Conservation (phyloP, 1,140 invertebrate species). For the Drosophila asahinai region DNA sequence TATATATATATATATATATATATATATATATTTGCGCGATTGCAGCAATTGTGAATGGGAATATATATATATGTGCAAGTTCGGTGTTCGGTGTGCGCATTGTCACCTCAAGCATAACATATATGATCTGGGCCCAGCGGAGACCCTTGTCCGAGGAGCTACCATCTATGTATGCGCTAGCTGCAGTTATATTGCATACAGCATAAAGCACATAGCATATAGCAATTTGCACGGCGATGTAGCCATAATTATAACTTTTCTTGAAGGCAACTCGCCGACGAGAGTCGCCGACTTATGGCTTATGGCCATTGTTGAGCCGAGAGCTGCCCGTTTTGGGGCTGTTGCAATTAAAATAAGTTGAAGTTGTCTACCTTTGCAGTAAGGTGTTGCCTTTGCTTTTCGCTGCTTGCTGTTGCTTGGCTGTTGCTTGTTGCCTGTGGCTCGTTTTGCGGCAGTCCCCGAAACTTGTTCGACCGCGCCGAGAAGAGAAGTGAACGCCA, state of each 20-base stretch:
- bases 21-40: neutral
- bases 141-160: constrained; percentile 36
- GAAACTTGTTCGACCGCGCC: constrained; percentile 66
- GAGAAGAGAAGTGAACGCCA: constrained; percentile 64
- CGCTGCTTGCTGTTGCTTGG: constrained; percentile 9
- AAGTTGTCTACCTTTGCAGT: constrained; percentile 81
- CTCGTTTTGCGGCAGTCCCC: constrained; percentile 40
- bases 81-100: constrained; percentile 44
- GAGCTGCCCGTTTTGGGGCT: constrained; percentile 45
- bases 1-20: neutral
- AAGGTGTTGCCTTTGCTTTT: constrained; percentile 49
- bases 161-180: constrained; percentile 4
- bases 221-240: constrained; percentile 45
- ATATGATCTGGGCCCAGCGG: constrained; percentile 26
- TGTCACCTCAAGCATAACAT: constrained; percentile 72
- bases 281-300: constrained; percentile 26
- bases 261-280: constrained; percentile 34
- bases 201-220: neutral
- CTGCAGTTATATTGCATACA: constrained; percentile 6
- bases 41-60: constrained; percentile 25
- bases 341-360: constrained; percentile 83
- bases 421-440: constrained; percentile 8
- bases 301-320: constrained; percentile 41
- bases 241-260: constrained; percentile 72
- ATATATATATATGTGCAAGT: neutral